phyloP scores from a whole-genome alignment of 2,113 vertebrate species.

The Orthonyx spaldingii region DNA sequence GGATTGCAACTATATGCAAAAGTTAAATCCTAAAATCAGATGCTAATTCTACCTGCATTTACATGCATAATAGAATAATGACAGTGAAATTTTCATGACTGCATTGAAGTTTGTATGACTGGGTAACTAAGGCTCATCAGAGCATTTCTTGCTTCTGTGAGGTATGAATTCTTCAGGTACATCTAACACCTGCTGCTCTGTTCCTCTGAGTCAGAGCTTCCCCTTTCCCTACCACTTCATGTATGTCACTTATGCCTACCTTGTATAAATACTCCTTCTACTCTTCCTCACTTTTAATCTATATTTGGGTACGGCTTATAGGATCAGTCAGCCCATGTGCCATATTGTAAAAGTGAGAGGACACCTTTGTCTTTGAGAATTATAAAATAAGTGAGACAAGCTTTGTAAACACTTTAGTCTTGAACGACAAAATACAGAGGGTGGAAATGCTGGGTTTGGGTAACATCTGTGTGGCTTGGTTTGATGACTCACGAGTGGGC shows the following conservation, averaged over 20 bases:
- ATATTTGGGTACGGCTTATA: background rate
- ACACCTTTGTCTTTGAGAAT: background rate
- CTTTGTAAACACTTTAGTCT: background rate
- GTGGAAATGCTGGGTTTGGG: background rate
- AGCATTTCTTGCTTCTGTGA: rapidly evolving
- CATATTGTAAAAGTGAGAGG: background rate
- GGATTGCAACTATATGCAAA: background rate
- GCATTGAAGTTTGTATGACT: background rate
- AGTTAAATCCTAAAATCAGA: background rate
- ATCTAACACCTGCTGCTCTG: background rate
- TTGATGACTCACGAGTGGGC: background rate
- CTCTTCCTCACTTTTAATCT: background rate
- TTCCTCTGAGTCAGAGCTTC: background rate
- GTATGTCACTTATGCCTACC: background rate
- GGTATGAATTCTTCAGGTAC: background rate
- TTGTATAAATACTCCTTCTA: background rate
- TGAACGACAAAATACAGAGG: background rate
- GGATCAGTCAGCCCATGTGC: background rate
- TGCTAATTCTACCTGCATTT: background rate
- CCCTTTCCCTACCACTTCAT: background rate
- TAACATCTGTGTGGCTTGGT: rapidly evolving
- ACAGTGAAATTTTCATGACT: background rate
- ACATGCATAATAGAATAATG: background rate
- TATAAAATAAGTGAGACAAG: background rate
- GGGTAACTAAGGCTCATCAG: background rate